A percentile compares a stretch with the other conserved stretches of the same genome.
Evolutionary conservation across 1,140 invertebrate species (phyloP).

Genomic region (Formica selysi): DNA sequence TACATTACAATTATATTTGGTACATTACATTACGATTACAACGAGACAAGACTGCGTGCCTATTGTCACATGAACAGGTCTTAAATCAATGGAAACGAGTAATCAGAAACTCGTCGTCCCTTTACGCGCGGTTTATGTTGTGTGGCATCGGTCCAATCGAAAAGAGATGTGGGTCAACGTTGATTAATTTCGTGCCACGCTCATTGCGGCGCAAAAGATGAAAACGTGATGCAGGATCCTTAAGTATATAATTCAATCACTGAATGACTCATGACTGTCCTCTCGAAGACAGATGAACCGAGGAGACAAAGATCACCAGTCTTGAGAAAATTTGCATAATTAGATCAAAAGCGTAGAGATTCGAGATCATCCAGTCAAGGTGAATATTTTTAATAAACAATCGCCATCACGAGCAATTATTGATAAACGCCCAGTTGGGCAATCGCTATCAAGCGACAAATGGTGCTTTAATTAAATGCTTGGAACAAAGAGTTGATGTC

Average conservation of each 20-base stretch:
- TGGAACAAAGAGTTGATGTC: neutral
- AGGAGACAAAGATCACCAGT: neutral
- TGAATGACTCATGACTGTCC: conserved; percentile 39
- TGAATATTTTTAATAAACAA: neutral
- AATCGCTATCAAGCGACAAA: neutral
- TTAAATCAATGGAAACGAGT: conserved; percentile 32
- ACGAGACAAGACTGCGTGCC: neutral
- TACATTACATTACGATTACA: neutral
- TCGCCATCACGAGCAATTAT: neutral
- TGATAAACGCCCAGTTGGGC: neutral
- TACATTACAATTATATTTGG: neutral
- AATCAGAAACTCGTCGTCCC: conserved; percentile 42
- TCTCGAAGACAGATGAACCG: conserved; percentile 37
- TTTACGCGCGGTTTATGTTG: conserved; percentile 18
- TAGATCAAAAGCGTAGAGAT: conserved; percentile 14
- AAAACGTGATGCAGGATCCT: conserved; percentile 10
- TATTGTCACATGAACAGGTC: neutral
- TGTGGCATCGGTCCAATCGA: conserved; percentile 58
- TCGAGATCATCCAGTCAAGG: conserved; percentile 4
- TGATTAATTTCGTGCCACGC: conserved; percentile 48
- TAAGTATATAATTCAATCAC: conserved; percentile 48
- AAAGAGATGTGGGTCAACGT: conserved; percentile 59
- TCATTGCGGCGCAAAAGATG: conserved; percentile 38
- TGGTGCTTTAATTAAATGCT: neutral
- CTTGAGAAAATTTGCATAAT: conserved; percentile 14